A percentile compares a stretch with the other conserved stretches of the same genome.
Evolutionary conservation across 2,113 vertebrate genomes (phyloP).

Genomic region (Lichenostomus cassidix): DNA sequence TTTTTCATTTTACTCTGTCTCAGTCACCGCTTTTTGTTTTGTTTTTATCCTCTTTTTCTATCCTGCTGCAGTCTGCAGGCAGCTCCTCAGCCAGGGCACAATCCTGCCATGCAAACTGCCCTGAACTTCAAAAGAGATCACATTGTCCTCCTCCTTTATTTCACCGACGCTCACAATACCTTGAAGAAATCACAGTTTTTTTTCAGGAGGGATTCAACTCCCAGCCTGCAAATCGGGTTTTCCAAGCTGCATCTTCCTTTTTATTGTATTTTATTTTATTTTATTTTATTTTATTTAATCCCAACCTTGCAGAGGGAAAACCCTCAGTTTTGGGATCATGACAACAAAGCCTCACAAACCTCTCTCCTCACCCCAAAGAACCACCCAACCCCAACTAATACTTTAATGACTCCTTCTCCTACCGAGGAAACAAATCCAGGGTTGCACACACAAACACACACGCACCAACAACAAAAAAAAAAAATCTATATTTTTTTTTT

Average conservation of each 20-base stretch:
- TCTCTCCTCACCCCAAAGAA: conserved; percentile 59
- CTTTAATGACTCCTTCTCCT: conserved; percentile 75
- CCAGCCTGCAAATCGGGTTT: neutral
- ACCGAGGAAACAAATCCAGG: conserved; percentile 70
- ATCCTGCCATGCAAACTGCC: neutral
- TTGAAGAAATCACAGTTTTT: neutral
- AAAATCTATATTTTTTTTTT: neutral
- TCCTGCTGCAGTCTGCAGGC: neutral
- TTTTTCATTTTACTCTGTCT: neutral
- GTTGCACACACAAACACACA: neutral
- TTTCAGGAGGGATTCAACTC: neutral
- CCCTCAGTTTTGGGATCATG: conserved; percentile 31
- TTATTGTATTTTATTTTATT: too few relatives aligned
- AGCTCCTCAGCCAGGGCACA: neutral
- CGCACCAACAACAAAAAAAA: neutral
- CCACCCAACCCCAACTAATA: conserved; percentile 72
- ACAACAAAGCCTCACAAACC: conserved; percentile 55
- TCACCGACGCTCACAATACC: neutral
- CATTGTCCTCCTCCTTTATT: neutral
- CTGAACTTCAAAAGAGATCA: neutral
- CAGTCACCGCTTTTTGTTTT: neutral
- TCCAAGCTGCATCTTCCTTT: neutral
- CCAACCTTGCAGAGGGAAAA: neutral
- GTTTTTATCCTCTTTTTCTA: neutral
- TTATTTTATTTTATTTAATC: neutral